phyloP scores from a whole-genome alignment of 1,140 invertebrate species.

The Heterodera carotae region DNA sequence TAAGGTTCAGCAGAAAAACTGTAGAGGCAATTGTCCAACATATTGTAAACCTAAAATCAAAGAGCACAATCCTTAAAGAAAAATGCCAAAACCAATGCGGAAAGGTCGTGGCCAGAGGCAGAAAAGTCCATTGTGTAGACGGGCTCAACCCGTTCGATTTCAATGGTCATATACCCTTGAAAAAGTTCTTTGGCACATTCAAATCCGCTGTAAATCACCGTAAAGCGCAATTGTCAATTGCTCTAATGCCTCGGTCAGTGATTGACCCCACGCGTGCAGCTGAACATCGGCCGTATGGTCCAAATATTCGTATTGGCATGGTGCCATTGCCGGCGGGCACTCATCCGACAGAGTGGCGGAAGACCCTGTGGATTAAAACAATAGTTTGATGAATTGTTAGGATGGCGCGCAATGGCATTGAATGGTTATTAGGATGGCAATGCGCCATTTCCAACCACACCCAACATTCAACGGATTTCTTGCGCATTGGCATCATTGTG shows the following conservation, averaged over 20 bases:
- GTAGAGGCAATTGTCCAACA: conserved; percentile 90
- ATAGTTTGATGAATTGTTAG: no score
- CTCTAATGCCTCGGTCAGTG: conserved; percentile 85
- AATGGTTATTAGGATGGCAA: no score
- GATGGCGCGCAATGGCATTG: no score
- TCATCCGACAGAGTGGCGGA: neutral
- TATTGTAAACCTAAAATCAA: conserved; percentile 75
- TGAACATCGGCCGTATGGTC: conserved; percentile 97
- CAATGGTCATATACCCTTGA: conserved; percentile 84
- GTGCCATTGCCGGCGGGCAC: neutral
- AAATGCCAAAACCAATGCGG: conserved; percentile 71
- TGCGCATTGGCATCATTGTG: no score
- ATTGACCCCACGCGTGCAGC: conserved; percentile 89
- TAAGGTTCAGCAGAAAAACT: conserved; percentile 86
- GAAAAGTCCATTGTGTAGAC: conserved; percentile 67
- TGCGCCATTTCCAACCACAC: neutral
- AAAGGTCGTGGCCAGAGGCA: conserved; percentile 76
- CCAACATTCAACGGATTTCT: neutral
- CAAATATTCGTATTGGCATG: conserved; percentile 71
- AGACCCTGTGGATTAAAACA: no score
- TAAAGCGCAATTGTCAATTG: conserved; percentile 93
- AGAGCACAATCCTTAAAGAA: neutral
- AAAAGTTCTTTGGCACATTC: conserved; percentile 46
- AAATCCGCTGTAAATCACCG: conserved; percentile 73
- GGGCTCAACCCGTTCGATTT: conserved; percentile 75